Evolutionary conservation across 2,797 vertebrate genomes (phyloP).

Genomic region (Chaenodraco wilsoni): DNA sequence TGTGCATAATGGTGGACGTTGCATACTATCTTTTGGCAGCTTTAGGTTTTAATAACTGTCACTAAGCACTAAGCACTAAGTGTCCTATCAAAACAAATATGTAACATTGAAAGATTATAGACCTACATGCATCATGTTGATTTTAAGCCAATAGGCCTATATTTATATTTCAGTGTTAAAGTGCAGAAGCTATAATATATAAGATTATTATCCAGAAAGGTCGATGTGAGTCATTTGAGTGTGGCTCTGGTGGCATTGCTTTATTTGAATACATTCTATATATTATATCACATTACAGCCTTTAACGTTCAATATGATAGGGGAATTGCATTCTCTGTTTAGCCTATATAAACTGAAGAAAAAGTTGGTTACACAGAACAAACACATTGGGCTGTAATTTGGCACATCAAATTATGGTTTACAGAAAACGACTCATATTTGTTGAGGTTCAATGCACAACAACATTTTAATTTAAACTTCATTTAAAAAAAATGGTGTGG

Average conservation of each 20-base stretch:
- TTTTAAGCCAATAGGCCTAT: neutral
- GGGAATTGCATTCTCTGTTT: neutral
- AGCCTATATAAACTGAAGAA: neutral
- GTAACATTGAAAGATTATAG: neutral
- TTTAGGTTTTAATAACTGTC: conserved; percentile 22
- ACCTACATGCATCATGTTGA: neutral
- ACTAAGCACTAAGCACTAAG: conserved; percentile 19
- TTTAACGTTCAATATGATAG: neutral
- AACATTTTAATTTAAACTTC: too few relatives aligned
- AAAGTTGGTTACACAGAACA: neutral
- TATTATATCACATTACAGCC: neutral
- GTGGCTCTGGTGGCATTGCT: neutral
- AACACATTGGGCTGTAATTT: neutral
- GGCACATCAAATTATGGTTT: neutral
- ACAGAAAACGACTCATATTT: neutral
- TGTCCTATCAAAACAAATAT: conserved; percentile 17
- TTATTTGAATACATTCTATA: neutral
- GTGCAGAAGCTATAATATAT: conserved; percentile 7
- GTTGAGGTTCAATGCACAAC: neutral
- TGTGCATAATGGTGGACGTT: conserved; percentile 38
- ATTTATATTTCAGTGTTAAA: neutral
- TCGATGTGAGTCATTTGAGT: neutral
- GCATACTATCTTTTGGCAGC: conserved; percentile 34
- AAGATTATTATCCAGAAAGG: neutral
- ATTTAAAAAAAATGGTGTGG: neutral